phyloP scores from a whole-genome alignment of 2,113 vertebrate species.

The Channa maculata region DNA sequence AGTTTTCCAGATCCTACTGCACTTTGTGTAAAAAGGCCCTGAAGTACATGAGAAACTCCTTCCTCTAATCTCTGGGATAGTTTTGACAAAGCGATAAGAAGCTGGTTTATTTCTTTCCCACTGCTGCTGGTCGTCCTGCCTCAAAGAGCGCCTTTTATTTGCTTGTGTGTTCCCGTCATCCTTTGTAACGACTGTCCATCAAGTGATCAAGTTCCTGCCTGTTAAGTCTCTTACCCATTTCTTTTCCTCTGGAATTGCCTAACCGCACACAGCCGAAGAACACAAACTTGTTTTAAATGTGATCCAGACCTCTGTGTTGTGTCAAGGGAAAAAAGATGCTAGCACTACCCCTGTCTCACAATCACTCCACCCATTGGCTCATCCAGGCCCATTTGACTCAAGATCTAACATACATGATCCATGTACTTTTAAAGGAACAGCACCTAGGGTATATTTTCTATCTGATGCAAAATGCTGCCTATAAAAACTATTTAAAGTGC shows the following conservation, averaged over 20 bases:
- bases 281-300: conserved; percentile 94
- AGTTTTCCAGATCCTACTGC: conserved; percentile 6
- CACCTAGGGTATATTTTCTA: background rate
- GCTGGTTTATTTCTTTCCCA: conserved; percentile 16
- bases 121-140: conserved; percentile 21
- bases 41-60: conserved; percentile 5
- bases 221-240: conserved; percentile 71
- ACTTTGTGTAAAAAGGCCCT: conserved; percentile 17
- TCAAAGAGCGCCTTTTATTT: conserved; percentile 27
- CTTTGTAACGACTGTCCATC: conserved; percentile 28
- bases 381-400: conserved; percentile 21
- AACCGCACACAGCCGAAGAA: conserved; percentile 68
- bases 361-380: conserved; percentile 49
- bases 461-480: background rate
- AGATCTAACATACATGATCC: background rate
- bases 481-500: background rate
- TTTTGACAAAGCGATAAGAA: conserved; percentile 2
- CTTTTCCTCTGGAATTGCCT: conserved; percentile 71
- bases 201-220: conserved; percentile 39
- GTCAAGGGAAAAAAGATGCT: conserved; percentile 75
- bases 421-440: background rate
- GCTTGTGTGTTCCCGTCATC: conserved; percentile 28
- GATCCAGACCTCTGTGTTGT: conserved; percentile 90
- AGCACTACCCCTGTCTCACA: conserved; percentile 54
- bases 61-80: conserved; percentile 2